phyloP scores from a whole-genome alignment of 2,888 invertebrate species.

The Ochropleura plecta region DNA sequence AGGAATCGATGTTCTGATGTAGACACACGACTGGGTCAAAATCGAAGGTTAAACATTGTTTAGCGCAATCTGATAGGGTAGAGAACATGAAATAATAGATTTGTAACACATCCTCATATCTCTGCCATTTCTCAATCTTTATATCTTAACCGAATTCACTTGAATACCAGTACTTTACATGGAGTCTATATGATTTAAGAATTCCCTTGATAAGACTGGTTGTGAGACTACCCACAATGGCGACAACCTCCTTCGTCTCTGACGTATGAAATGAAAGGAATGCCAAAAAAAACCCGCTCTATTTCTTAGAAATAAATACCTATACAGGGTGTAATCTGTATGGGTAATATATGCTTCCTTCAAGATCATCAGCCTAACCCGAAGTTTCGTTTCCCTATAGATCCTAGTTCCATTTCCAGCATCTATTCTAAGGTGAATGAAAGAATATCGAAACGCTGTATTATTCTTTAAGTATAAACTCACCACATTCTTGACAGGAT shows the following conservation, averaged over 20 bases:
- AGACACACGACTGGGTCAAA: background rate
- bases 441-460: background rate
- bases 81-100: background rate
- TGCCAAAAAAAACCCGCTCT: background rate
- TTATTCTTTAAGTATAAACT: slow-evolving; percentile 57
- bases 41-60: background rate
- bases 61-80: background rate
- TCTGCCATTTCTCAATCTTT: too few relatives aligned
- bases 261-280: too few relatives aligned
- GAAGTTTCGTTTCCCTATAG: background rate
- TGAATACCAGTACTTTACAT: too few relatives aligned
- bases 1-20: background rate
- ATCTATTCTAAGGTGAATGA: background rate
- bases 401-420: background rate
- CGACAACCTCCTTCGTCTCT: too few relatives aligned
- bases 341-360: too few relatives aligned
- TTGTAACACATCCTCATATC: background rate
- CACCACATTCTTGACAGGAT: slow-evolving; percentile 86
- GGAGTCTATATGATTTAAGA: too few relatives aligned
- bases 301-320: background rate
- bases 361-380: background rate
- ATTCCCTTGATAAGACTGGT: too few relatives aligned
- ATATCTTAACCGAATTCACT: too few relatives aligned
- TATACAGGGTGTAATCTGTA: too few relatives aligned
- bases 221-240: too few relatives aligned